These are phyloP conservation scores for Spodoptera picta DNA, from an alignment of 2,888 invertebrate species.

Conservation along the genomic window DNA sequence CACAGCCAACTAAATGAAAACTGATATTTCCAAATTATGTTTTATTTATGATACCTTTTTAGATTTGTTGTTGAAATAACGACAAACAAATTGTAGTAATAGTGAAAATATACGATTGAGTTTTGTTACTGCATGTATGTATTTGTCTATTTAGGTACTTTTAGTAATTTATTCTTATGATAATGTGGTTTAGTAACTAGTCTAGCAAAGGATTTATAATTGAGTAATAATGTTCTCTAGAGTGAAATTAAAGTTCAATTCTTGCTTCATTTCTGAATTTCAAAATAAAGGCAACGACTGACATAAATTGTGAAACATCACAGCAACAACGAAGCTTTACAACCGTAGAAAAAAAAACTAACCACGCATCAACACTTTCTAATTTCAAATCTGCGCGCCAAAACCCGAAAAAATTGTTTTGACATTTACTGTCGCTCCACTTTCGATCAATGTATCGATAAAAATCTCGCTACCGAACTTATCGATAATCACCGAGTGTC, in stretches of 20 bases:
- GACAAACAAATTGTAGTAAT: too few relatives aligned
- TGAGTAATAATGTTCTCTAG: too few relatives aligned
- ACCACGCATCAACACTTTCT: slow-evolving; percentile 39
- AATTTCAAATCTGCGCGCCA: slow-evolving; percentile 35
- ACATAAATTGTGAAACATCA: neutral
- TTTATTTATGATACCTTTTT: too few relatives aligned
- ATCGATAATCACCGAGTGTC: slow-evolving; percentile 74
- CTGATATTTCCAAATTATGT: slow-evolving; percentile 13
- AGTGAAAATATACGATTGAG: too few relatives aligned
- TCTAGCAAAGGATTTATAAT: too few relatives aligned
- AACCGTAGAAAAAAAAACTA: slow-evolving; percentile 2
- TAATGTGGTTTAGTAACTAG: too few relatives aligned
- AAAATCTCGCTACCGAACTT: slow-evolving; percentile 66
- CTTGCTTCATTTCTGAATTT: neutral
- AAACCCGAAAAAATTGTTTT: slow-evolving; percentile 48
- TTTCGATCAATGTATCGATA: slow-evolving; percentile 67
- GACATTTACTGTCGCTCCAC: slow-evolving; percentile 55
- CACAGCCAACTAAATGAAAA: slow-evolving; percentile 6
- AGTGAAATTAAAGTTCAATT: neutral
- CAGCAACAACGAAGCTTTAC: neutral
- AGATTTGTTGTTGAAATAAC: too few relatives aligned
- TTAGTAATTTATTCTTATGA: too few relatives aligned
- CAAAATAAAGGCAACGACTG: neutral
- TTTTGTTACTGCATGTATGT: too few relatives aligned
- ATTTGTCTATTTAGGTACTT: too few relatives aligned